phyloP scores from a whole-genome alignment of 2,113 vertebrate genomes.

The Promerops cafer region DNA sequence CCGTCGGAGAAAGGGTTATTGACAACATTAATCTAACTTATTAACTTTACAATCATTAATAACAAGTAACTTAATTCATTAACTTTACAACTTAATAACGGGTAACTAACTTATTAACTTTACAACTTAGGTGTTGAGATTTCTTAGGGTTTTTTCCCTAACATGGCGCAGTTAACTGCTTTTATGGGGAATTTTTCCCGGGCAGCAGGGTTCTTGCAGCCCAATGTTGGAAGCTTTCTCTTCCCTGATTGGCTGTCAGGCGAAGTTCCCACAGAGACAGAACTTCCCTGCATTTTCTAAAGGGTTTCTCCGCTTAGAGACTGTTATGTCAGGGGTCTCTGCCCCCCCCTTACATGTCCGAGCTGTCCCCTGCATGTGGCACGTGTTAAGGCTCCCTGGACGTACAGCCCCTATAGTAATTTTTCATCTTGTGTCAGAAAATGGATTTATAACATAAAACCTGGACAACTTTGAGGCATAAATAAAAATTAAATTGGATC shows the following conservation, averaged over 20 bases:
- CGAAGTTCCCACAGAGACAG: rapidly evolving
- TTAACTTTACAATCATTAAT: too few species aligned
- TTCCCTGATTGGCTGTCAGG: rapidly evolving
- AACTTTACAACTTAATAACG: too few species aligned
- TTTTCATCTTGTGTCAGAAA: not conserved
- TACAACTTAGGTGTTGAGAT: too few species aligned
- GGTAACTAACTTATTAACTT: too few species aligned
- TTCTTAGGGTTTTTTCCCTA: too few species aligned
- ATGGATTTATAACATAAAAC: not conserved
- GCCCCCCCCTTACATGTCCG: rapidly evolving
- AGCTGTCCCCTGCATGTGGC: not conserved
- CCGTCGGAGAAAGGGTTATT: too few species aligned
- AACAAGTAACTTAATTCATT: too few species aligned
- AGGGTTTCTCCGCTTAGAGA: rapidly evolving
- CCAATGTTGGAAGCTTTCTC: rapidly evolving
- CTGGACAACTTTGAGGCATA: not conserved
- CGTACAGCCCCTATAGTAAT: rapidly evolving
- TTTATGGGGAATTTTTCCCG: not conserved
- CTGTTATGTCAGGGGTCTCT: rapidly evolving
- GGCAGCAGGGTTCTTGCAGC: not conserved
- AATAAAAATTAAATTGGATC: not conserved
- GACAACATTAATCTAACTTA: too few species aligned
- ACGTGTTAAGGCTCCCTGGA: not conserved
- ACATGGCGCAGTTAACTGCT: not conserved
- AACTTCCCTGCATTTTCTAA: not conserved